Evolutionary conservation across 2,113 vertebrate genomes (phyloP).

Genomic region (Danionella cerebrum): DNA sequence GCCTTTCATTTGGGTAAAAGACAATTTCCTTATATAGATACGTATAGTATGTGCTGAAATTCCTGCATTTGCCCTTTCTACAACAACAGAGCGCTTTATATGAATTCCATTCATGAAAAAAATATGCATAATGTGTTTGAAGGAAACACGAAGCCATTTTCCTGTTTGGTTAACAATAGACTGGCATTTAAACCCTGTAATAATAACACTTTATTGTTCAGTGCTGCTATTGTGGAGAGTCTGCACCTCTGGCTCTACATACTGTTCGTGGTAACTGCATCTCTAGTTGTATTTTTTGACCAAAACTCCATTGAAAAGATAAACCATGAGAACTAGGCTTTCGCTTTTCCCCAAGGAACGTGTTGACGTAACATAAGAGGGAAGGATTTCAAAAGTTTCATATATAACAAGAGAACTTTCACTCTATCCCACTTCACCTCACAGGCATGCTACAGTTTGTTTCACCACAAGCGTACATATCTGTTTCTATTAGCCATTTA

Average conservation of each 20-base stretch:
- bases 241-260: constrained; percentile 14
- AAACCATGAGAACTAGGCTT: constrained; percentile 68
- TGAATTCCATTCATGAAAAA: background rate
- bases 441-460: background rate
- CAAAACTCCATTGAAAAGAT: constrained; percentile 52
- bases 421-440: background rate
- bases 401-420: constrained; percentile 1
- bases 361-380: constrained; percentile 48
- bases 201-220: constrained; percentile 44
- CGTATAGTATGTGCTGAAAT: no score
- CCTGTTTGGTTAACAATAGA: constrained; percentile 46
- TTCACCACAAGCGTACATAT: background rate
- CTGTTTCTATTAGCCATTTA: background rate
- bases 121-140: background rate
- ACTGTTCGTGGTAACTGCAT: constrained; percentile 50
- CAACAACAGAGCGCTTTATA: background rate
- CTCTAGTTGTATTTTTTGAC: constrained; percentile 25
- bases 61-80: no score
- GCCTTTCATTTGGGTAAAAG: no score
- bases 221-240: constrained; percentile 40
- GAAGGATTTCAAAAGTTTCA: constrained; percentile 25
- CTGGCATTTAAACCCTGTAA: constrained; percentile 38
- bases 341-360: constrained; percentile 39
- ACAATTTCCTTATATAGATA: no score
- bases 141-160: constrained; percentile 26